Evolutionary conservation across 2,888 invertebrate species (phyloP), one percentile per base, ranked within the genome.

Genomic region (Belgica antarctica): DNA sequence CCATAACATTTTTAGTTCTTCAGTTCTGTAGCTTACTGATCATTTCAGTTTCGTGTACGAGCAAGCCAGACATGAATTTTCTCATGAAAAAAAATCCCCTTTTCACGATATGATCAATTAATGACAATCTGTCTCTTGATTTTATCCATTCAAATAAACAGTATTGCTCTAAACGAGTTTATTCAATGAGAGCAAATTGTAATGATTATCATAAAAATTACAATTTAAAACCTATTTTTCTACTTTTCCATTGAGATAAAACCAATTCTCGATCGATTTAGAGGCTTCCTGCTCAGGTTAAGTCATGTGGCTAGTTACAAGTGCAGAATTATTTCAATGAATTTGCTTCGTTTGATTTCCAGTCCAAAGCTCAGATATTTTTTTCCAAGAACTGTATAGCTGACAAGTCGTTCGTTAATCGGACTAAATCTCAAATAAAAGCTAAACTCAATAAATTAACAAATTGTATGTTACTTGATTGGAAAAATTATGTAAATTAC

Each of bases 391-490:
- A 41, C 41, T 2, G 41, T 41, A 15, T 41, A 41, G 15, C 41
- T 7, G 52, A 52, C 52, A 52, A 52, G 52, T 7, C 22, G 4
- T 52, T 52, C n/a, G n/a, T n/a, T 52, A 52, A 52, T 52, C 52
- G 52, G 52, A 3, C 52, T 22, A 61, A 22, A 25, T 61, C 27
- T 15, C 47, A 66, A 66, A 31, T 66, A 66, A 66, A 66, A 66
- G 52, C 52, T 15, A 62, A 62, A 24, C 22, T 31, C 19, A 62
- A 52, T 65, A 25, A 57, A 68, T 57, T 28, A 57, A 68, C 68
- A 68, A 68, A 68, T 68, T 68, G 68, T 68, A 68, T 31, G 68
- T 68, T 68, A 68, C 52, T 68, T 68, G 68, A 68, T 66, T 41
- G 57, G n/a, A n/a, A n/a, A n/a, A n/a, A n/a, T n/a, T n/a, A n/a